phyloP scores from a whole-genome alignment of 2,113 vertebrate genomes.

The Hypanus sabinus region DNA sequence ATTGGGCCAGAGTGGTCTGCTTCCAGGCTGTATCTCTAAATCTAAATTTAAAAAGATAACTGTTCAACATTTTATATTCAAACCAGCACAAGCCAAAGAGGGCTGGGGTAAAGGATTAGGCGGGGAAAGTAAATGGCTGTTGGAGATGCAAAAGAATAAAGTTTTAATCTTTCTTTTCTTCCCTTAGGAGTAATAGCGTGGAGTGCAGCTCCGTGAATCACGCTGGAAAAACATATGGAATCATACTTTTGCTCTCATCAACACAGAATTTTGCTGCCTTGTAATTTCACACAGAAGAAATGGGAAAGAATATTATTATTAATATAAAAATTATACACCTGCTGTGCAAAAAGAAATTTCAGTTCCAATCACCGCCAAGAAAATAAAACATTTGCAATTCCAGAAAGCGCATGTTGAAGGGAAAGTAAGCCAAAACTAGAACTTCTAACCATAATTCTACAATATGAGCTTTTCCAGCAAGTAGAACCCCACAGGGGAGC shows the following conservation, averaged over 20 bases:
- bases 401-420: conserved; percentile 11
- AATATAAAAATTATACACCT: conserved; percentile 32
- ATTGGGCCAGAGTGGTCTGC: too few species aligned
- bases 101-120: too few species aligned
- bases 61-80: too few species aligned
- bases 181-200: neutral
- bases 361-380: conserved; percentile 7
- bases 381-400: neutral
- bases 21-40: too few species aligned
- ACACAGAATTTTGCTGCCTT: conserved; percentile 21
- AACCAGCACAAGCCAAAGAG: neutral
- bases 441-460: neutral
- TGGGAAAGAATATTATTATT: conserved; percentile 14
- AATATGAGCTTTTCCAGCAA: conserved; percentile 16
- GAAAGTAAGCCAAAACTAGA: neutral
- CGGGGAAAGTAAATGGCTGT: neutral
- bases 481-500: neutral
- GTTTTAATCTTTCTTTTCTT: neutral
- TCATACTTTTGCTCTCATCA: neutral
- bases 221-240: neutral
- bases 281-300: neutral
- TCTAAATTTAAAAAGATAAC: too few species aligned
- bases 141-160: neutral
- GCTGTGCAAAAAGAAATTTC: conserved; percentile 24
- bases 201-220: neutral